These are phyloP conservation scores for Drosophila meridiana DNA, from an alignment of 2,888 invertebrate species.

Conservation along the genomic window DNA sequence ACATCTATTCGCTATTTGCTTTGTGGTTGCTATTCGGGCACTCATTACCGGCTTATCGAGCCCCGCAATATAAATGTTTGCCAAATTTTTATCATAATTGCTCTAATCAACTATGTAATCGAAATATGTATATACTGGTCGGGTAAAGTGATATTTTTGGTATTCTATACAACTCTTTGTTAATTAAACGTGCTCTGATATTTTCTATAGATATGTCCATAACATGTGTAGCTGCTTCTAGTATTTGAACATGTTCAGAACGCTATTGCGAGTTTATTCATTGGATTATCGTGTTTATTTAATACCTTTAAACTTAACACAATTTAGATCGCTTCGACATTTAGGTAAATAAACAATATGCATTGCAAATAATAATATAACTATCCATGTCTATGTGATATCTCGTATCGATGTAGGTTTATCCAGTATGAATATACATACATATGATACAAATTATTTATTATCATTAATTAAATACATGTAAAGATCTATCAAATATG, in stretches of 20 bases:
- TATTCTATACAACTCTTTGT: slow-evolving; percentile 41
- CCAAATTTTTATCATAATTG: slow-evolving; percentile 60
- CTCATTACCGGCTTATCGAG: slow-evolving; percentile 37
- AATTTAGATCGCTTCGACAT: not conserved
- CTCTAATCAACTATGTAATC: slow-evolving; percentile 49
- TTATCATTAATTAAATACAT: too few species aligned
- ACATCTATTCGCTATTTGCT: slow-evolving; percentile 27
- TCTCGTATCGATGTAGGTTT: not conserved
- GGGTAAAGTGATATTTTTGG: slow-evolving; percentile 32
- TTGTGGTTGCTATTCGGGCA: slow-evolving; percentile 19
- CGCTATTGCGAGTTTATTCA: not conserved
- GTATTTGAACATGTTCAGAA: not conserved
- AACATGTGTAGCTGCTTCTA: not conserved
- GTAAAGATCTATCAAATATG: too few species aligned
- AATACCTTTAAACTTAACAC: not conserved
- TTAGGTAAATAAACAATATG: not conserved
- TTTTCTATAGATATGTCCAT: not conserved
- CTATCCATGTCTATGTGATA: not conserved
- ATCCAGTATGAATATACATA: too few species aligned
- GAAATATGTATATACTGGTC: slow-evolving; percentile 31
- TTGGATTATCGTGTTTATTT: not conserved
- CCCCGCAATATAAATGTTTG: slow-evolving; percentile 42
- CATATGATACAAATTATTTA: too few species aligned
- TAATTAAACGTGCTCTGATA: slow-evolving; percentile 48
- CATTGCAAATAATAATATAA: not conserved